A percentile compares a stretch with the other conserved stretches of the same genome.
Conservation (phyloP, 2,888 invertebrate species). For the Conops quadrifasciatus region DNA sequence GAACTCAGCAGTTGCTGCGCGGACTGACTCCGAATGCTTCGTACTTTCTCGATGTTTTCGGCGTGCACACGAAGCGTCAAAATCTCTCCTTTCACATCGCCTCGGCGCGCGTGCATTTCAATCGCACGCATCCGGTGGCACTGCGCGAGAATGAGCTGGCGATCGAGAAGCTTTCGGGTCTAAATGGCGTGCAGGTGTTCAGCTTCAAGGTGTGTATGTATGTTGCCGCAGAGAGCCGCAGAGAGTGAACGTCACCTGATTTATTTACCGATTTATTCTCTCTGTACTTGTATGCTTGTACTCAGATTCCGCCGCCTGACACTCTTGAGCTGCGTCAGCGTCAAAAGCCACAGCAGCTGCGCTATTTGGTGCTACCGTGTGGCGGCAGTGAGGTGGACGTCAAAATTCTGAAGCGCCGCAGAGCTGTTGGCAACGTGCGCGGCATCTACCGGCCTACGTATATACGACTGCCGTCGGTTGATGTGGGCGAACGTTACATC, state of each 20-base stretch:
- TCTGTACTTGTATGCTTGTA: neutral
- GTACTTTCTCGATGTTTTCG: constrained; percentile 63
- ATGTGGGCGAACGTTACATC: constrained; percentile 66
- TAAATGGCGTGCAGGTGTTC: constrained; percentile 68
- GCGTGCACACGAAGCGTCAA: constrained; percentile 60
- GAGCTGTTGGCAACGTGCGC: constrained; percentile 58
- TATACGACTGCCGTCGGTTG: constrained; percentile 60
- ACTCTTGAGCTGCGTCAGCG: neutral
- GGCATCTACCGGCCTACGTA: constrained; percentile 67
- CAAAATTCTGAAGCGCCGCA: constrained; percentile 63
- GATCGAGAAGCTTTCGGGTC: constrained; percentile 66
- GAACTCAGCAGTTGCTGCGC: constrained; percentile 59
- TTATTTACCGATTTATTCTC: neutral
- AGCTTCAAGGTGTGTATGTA: constrained; percentile 68
- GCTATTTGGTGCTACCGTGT: constrained; percentile 69
- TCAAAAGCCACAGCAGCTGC: constrained; percentile 42
- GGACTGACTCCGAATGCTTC: constrained; percentile 57
- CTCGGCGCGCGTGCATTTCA: constrained; percentile 57
- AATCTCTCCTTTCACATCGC: constrained; percentile 61
- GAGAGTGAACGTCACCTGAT: no score
- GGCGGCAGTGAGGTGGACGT: constrained; percentile 68
- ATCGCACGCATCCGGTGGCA: constrained; percentile 60
- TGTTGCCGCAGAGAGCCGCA: no score
- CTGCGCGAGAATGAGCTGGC: constrained; percentile 67
- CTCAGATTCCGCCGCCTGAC: constrained; percentile 33